Evolutionary conservation across 2,797 vertebrate genomes (phyloP).

Genomic region (Spinus olivaceus): DNA sequence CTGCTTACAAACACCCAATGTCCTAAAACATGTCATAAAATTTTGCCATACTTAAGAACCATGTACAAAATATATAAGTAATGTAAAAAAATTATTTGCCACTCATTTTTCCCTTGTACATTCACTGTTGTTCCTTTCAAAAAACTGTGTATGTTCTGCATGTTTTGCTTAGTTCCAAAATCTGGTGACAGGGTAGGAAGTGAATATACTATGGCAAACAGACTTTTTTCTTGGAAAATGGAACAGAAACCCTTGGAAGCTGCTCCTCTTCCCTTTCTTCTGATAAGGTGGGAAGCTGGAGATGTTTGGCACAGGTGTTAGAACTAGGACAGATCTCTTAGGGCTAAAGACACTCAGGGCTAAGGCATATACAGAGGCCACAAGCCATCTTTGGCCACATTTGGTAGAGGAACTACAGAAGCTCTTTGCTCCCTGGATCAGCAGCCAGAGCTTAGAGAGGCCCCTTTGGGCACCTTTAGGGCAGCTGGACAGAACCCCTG

Average conservation of each 20-base stretch:
- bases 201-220: neutral
- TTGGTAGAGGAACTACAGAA: neutral
- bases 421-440: neutral
- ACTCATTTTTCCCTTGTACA: neutral
- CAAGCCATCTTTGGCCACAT: neutral
- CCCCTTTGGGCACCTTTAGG: neutral
- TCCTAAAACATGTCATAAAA: neutral
- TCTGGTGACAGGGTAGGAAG: neutral
- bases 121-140: neutral
- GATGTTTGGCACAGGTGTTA: neutral
- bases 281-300: neutral
- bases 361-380: neutral
- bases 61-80: neutral
- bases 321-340: neutral
- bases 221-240: neutral
- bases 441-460: neutral
- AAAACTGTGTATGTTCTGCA: neutral
- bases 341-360: neutral
- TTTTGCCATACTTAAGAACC: neutral
- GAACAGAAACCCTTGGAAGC: neutral
- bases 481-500: neutral
- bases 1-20: neutral
- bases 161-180: neutral
- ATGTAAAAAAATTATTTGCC: neutral
- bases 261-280: neutral